Conservation (phyloP, 2,797 vertebrate species). For the Catostomus latipinnis region DNA sequence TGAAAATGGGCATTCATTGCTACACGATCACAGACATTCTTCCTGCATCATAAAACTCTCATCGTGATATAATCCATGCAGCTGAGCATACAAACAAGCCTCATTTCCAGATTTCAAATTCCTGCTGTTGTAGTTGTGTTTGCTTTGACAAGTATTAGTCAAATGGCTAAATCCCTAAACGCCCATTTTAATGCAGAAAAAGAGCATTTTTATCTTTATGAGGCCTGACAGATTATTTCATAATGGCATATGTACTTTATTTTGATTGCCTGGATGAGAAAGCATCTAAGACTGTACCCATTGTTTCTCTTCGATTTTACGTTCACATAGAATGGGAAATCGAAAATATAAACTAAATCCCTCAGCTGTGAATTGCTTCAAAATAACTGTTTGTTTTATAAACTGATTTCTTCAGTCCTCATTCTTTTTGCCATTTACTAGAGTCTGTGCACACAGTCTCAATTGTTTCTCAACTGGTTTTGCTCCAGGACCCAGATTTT, state of each 20-base stretch:
- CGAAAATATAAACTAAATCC: conserved; percentile 49
- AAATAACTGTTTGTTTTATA: conserved; percentile 11
- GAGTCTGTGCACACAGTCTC: no score
- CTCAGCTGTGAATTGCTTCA: conserved; percentile 18
- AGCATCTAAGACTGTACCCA: conserved; percentile 8
- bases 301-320: conserved; percentile 21
- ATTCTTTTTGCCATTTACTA: conserved; percentile 20
- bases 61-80: conserved; percentile 70
- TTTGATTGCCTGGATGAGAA: conserved; percentile 52
- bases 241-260: conserved; percentile 4
- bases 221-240: conserved; percentile 11
- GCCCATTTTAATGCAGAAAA: conserved; percentile 54
- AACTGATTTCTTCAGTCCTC: background rate
- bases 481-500: no score
- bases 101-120: conserved; percentile 66
- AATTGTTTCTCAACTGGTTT: no score
- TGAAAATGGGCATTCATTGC: conserved; percentile 69
- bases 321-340: conserved; percentile 45
- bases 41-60: conserved; percentile 72
- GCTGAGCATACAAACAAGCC: conserved; percentile 76
- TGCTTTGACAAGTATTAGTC: conserved; percentile 70
- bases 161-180: conserved; percentile 57
- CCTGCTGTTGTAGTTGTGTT: conserved; percentile 54
- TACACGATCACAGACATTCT: conserved; percentile 68
- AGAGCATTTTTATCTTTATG: conserved; percentile 28